phyloP scores from a whole-genome alignment of 2,113 vertebrate genomes.

The Polypterus senegalus region DNA sequence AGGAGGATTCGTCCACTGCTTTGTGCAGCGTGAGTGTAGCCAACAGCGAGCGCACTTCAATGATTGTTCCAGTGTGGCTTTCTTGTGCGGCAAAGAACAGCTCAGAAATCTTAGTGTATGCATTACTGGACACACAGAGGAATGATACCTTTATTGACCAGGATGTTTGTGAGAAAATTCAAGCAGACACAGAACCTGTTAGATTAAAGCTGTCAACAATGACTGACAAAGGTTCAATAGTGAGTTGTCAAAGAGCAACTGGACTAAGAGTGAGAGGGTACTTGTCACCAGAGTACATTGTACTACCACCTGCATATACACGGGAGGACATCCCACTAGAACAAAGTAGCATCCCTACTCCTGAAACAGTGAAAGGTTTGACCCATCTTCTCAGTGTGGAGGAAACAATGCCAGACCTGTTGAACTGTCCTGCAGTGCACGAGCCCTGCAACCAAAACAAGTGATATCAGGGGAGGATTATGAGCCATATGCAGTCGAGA shows the following conservation, averaged over 20 bases:
- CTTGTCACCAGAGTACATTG: slow-evolving; percentile 2
- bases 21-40: too few species aligned
- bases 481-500: slow-evolving; percentile 16
- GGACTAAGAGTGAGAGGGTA: slow-evolving; percentile 17
- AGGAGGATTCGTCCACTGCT: too few species aligned
- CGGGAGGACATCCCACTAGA: slow-evolving; percentile 21
- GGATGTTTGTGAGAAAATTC: slow-evolving; percentile 16
- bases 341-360: slow-evolving; percentile 10
- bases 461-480: slow-evolving; percentile 10
- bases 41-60: too few species aligned
- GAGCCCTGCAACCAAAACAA: slow-evolving; percentile 5
- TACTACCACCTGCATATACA: slow-evolving; percentile 5
- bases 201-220: slow-evolving; percentile 21
- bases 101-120: slow-evolving; percentile 17
- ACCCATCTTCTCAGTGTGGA: slow-evolving; percentile 8
- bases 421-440: slow-evolving; percentile 13
- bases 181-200: slow-evolving; percentile 13
- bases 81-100: too few species aligned
- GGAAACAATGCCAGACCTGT: slow-evolving; percentile 7
- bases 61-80: too few species aligned
- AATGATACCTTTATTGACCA: slow-evolving; percentile 18
- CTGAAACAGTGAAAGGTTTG: slow-evolving; percentile 3
- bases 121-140: slow-evolving; percentile 20
- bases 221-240: slow-evolving; percentile 17
- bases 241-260: slow-evolving; percentile 13